Evolutionary conservation across 1,140 invertebrate species (phyloP).

Genomic region (Harpegnathos saltator): DNA sequence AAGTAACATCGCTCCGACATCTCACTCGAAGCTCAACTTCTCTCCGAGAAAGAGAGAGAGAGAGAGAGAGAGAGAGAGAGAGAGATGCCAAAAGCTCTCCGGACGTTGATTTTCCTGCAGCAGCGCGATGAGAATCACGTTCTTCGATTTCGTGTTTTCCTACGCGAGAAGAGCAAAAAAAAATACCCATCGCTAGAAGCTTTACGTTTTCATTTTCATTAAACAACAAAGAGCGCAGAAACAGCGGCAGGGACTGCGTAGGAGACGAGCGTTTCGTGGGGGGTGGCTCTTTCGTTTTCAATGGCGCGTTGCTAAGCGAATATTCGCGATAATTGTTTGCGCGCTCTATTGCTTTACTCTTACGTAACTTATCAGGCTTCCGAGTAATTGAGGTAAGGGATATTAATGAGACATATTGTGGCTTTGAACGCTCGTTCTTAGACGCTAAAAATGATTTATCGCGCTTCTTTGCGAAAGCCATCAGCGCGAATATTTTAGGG

Average conservation of each 20-base stretch:
- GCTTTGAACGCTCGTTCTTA: too few species aligned
- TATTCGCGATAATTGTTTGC: neutral
- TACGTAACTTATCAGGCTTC: neutral
- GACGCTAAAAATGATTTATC: too few species aligned
- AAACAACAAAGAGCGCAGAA: constrained; percentile 14
- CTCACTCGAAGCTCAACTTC: constrained; percentile 17
- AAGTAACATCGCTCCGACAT: constrained; percentile 7
- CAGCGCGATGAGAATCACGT: constrained; percentile 7
- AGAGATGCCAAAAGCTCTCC: constrained; percentile 12
- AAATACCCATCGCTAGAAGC: constrained; percentile 25
- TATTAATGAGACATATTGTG: neutral
- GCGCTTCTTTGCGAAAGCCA: neutral
- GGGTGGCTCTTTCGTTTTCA: constrained; percentile 21
- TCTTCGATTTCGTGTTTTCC: constrained; percentile 3
- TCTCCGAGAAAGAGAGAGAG: too few species aligned
- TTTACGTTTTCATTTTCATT: constrained; percentile 5
- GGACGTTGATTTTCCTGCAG: constrained; percentile 57
- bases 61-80: too few species aligned
- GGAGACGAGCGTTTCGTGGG: neutral
- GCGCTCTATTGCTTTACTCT: neutral
- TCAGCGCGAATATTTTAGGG: neutral
- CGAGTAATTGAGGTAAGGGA: neutral
- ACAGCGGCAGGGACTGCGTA: neutral
- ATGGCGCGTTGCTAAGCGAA: neutral
- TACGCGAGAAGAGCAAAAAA: constrained; percentile 4